Evolutionary conservation across 2,797 vertebrate genomes (phyloP), one percentile per base, ranked within the genome.

Genomic region (Gymnoscopelus microlampas): DNA sequence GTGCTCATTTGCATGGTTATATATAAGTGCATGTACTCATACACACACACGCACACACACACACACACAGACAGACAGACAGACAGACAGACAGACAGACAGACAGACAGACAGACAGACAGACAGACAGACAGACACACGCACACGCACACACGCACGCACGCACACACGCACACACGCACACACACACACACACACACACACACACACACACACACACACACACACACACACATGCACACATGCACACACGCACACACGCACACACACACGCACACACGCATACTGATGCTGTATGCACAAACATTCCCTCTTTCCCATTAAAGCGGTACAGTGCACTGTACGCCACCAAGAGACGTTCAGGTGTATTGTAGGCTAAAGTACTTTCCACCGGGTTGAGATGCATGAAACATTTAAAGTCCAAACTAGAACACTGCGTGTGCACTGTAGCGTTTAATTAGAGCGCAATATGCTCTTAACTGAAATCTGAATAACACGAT

Each of bases 401-500:
- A 89, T 82, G 82, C 83, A 85, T 82, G 66, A 85, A 83, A 48
- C 3, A 61, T 48, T 8, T 5, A 61, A 44, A 44, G 26, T 89
- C 85, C 71, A 85, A 88, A 89, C 26, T 29, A 29, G 87, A 69
- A 78, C 84, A 84, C 74, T 85, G 19, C 19, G 19, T 19, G 77
- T 62, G 74, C 85, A 80, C 76, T 82, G 73, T 77, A 83, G 68
- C 35, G 10, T 85, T 82, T 88, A 91, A 92, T 91, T 90, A 89
- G 80, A 77, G 72, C 50, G 50, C 85, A 88, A 91, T 91, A 91
- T 88, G 87, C 86, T 87, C 85, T 89, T 90, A 85, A 86, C 80
- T 85, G 77, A 75, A 84, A 83, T 91, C 85, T 88, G 82, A 90
- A 90, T 90, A 90, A 92, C 84, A 86, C 76, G 87, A 90, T 90